Conservation (phyloP, 2,113 vertebrate species). For the Myiozetetes cayanensis region DNA sequence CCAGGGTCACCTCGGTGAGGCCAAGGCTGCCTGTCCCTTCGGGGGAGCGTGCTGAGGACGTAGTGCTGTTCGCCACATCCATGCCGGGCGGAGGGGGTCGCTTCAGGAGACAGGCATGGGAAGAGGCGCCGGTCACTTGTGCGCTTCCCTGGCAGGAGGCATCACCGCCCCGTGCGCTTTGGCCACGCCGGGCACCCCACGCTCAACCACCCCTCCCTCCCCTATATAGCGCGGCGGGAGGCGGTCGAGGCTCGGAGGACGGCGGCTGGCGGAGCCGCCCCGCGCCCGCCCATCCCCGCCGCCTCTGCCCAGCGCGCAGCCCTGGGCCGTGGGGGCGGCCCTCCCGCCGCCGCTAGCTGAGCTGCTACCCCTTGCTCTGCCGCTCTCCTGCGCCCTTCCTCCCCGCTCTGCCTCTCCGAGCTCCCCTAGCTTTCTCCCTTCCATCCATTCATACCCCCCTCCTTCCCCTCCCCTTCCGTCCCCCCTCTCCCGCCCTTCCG, state of each 20-base stretch:
- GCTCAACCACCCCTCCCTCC: background rate
- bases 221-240: slow-evolving; percentile 15
- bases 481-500: background rate
- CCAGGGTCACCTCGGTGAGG: slow-evolving; percentile 78
- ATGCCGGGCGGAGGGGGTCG: slow-evolving; percentile 59
- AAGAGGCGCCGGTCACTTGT: slow-evolving; percentile 9
- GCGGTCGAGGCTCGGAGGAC: background rate
- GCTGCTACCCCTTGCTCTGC: background rate
- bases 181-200: background rate
- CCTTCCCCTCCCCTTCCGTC: background rate
- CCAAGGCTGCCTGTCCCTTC: slow-evolving; percentile 65
- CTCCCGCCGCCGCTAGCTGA: background rate
- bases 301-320: background rate
- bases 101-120: background rate
- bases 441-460: background rate
- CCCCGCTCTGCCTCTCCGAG: background rate
- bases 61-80: slow-evolving; percentile 79
- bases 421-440: background rate
- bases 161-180: slow-evolving; percentile 1
- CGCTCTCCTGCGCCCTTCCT: background rate
- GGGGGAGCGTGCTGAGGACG: slow-evolving; percentile 66
- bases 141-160: slow-evolving; percentile 14
- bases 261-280: slow-evolving; percentile 16
- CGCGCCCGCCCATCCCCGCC: background rate
- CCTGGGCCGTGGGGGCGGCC: background rate